phyloP scores from a whole-genome alignment of 2,113 vertebrate species.

The Pimephales promelas region DNA sequence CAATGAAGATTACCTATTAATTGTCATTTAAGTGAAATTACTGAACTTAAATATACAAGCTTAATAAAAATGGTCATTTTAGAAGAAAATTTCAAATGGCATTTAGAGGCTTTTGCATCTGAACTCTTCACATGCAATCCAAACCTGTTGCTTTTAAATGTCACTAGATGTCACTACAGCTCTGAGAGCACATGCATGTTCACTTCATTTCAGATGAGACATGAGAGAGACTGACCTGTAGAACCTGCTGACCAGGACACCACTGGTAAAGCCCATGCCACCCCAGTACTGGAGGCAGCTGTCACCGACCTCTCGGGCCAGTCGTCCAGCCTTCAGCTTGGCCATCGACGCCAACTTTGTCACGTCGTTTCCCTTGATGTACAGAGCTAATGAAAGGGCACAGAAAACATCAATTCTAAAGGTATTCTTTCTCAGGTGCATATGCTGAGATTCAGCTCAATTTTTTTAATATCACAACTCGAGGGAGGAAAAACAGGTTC shows the following conservation, averaged over 20 bases:
- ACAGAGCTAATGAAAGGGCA: slow-evolving; percentile 69
- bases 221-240: slow-evolving; percentile 78
- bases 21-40: no score
- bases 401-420: neutral
- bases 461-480: neutral
- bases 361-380: slow-evolving; percentile 82
- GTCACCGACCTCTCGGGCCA: slow-evolving; percentile 80
- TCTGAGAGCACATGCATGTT: neutral
- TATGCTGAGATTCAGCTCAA: neutral
- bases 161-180: slow-evolving; percentile 66
- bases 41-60: no score
- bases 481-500: neutral
- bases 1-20: no score
- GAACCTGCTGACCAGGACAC: slow-evolving; percentile 83
- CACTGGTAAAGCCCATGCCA: slow-evolving; percentile 88
- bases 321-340: slow-evolving; percentile 83
- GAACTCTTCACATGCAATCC: no score
- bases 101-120: no score
- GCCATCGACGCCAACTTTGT: slow-evolving; percentile 89
- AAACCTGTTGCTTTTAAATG: slow-evolving; percentile 35
- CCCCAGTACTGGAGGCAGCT: slow-evolving; percentile 91
- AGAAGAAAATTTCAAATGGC: no score
- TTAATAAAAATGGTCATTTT: no score
- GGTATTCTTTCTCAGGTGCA: neutral
- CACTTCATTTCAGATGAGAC: neutral